These are phyloP conservation scores for Sarcophaga rosellei DNA, from an alignment of 2,888 invertebrate species.

Conservation along the genomic window DNA sequence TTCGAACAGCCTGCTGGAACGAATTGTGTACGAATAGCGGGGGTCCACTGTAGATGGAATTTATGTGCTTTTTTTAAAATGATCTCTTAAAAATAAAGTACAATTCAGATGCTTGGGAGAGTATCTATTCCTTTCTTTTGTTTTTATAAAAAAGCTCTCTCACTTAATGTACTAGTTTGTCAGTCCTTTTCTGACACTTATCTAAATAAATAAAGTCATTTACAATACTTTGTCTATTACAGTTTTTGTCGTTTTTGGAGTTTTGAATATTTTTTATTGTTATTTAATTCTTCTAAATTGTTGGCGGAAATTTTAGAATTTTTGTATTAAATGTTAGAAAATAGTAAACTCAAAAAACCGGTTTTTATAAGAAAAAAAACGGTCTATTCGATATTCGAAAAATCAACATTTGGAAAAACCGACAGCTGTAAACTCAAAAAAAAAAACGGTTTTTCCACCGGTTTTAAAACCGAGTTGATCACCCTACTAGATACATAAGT, in stretches of 20 bases:
- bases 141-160: constrained; percentile 1
- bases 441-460: no score
- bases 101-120: background rate
- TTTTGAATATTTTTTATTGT: background rate
- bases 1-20: no score
- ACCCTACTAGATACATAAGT: no score
- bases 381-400: no score
- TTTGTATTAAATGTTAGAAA: no score
- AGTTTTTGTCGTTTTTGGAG: background rate
- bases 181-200: background rate
- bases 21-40: no score
- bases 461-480: no score
- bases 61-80: background rate
- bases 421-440: no score
- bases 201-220: background rate
- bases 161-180: background rate
- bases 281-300: background rate
- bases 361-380: no score
- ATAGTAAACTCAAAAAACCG: no score
- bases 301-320: background rate
- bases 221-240: background rate
- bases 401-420: no score
- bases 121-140: constrained; percentile 3
- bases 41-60: no score
- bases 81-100: constrained; percentile 1